These are phyloP conservation scores for Synanthedon formicaeformis DNA, from an alignment of 2,888 invertebrate genomes.

Conservation along the genomic window DNA sequence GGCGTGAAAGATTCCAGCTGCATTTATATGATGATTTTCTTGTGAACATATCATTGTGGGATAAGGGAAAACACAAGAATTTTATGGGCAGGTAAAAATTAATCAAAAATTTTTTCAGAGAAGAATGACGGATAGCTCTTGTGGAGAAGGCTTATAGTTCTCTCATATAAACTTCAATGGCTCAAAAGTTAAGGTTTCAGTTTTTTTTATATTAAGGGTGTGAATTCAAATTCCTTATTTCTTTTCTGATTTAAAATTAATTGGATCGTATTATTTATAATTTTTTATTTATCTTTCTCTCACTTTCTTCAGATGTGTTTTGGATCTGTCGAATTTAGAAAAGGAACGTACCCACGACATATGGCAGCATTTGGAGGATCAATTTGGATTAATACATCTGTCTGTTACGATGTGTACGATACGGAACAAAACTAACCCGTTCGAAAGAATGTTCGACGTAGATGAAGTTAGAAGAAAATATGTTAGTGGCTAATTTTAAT, in stretches of 20 bases:
- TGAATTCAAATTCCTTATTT: too few species aligned
- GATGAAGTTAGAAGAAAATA: constrained; percentile 17
- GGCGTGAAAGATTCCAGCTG: constrained; percentile 47
- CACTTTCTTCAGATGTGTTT: constrained; percentile 27
- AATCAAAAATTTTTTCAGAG: too few species aligned
- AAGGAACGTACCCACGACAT: constrained; percentile 51
- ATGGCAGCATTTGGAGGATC: constrained; percentile 44
- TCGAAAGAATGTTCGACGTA: not conserved
- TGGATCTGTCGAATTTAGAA: constrained; percentile 40
- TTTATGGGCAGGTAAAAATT: constrained; percentile 49
- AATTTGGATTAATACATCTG: constrained; percentile 43
- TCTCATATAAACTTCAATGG: too few species aligned
- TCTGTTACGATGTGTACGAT: constrained; percentile 45
- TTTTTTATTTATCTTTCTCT: too few species aligned
- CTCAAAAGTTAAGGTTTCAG: too few species aligned
- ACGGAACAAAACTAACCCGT: constrained; percentile 8
- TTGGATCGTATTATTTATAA: too few species aligned
- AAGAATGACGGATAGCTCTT: too few species aligned
- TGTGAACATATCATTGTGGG: constrained; percentile 39
- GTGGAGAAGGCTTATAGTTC: too few species aligned
- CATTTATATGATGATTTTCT: constrained; percentile 30
- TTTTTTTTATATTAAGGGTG: too few species aligned
- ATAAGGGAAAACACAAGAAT: constrained; percentile 50
- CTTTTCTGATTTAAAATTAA: too few species aligned
- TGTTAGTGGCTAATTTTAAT: constrained; percentile 19